Evolutionary conservation across 2,888 invertebrate genomes (phyloP).

Genomic region (Agrypnus murinus): DNA sequence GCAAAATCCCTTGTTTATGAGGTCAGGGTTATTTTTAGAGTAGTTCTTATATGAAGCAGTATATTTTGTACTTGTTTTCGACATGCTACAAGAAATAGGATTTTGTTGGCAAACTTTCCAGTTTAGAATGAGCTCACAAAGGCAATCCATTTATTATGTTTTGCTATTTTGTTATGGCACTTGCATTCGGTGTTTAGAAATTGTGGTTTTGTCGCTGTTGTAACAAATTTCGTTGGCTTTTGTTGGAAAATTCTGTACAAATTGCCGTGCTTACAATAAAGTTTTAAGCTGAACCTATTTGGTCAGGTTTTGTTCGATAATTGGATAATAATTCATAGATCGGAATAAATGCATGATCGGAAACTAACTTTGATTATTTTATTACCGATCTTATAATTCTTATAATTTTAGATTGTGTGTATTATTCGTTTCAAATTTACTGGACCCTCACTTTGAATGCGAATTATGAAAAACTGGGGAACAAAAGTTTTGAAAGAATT

Average conservation of each 20-base stretch:
- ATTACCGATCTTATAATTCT: too few species aligned
- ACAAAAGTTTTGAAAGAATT: too few species aligned
- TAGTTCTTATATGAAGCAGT: too few species aligned
- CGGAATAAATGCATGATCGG: not conserved
- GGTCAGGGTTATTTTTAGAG: too few species aligned
- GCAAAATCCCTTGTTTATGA: too few species aligned
- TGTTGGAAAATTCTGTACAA: conserved; percentile 2
- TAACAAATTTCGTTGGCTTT: conserved; percentile 10
- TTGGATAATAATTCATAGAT: not conserved
- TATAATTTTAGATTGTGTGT: too few species aligned
- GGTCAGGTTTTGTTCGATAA: conserved; percentile 13
- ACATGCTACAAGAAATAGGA: not conserved
- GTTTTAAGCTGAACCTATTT: conserved; percentile 3
- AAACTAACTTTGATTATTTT: too few species aligned
- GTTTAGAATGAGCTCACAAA: conserved; percentile 21
- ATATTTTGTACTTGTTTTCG: not conserved
- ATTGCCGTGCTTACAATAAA: conserved; percentile 7
- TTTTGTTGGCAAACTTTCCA: conserved; percentile 12
- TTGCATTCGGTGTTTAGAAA: conserved; percentile 22
- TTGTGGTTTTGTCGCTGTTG: conserved; percentile 21
- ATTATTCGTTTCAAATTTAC: too few species aligned
- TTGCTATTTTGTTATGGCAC: conserved; percentile 5
- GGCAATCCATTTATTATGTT: conserved; percentile 20
- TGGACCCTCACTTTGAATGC: too few species aligned
- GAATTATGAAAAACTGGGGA: too few species aligned